Evolutionary conservation across 2,113 vertebrate genomes (phyloP), one percentile per base, ranked within the genome.

Genomic region (Sakesphorus luctuosus): DNA sequence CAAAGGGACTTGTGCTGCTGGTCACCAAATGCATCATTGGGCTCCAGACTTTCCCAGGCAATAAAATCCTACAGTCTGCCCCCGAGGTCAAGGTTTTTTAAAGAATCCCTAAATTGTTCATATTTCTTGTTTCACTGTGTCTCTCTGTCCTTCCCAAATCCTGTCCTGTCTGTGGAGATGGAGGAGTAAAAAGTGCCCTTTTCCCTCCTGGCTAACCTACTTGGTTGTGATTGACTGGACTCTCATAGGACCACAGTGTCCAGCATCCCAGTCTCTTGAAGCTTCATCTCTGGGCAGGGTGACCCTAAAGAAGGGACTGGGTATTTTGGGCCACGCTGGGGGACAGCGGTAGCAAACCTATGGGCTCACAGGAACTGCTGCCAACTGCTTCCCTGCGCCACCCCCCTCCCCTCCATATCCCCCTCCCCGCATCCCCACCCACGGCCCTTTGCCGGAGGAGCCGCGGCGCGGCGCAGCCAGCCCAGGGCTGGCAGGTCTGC

Each of bases 401-500:
- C 11, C 7, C n/a, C 20, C 4, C 24, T 18, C 59, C 36, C 31
- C 65, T 33, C 36, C 4, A 1, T 74, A 79, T 49, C 77, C 52
- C 77, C 59, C 61, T 90, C 67, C 55, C 35, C 9, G 7, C 18
- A 1, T 36, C 77, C 44, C 84, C 95, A 87, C 90, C 90, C 94
- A 93, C 44, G 11, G 76, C 81, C 76, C 72, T 79, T 85, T 0
- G 33, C 82, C 35, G 14, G 58, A 61, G 75, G 58, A 91, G 77
- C 72, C 35, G 67, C 87, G 24, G 18, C 43, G 65, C 35, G 19
- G 62, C 44, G 58, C 79, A 96, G 89, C 89, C 47, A 84, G 94
- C 95, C 80, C 46, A 81, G 85, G 62, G 72, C 96, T 94, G 94
- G 89, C 94, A 65, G 66, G 83, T 83, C 93, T 74, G 15, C 7